Percentiles rank a stretch among this genome's conserved stretches.
Evolutionary conservation across 2,113 vertebrate species (phyloP).

Genomic region (Neoarius graeffei): DNA sequence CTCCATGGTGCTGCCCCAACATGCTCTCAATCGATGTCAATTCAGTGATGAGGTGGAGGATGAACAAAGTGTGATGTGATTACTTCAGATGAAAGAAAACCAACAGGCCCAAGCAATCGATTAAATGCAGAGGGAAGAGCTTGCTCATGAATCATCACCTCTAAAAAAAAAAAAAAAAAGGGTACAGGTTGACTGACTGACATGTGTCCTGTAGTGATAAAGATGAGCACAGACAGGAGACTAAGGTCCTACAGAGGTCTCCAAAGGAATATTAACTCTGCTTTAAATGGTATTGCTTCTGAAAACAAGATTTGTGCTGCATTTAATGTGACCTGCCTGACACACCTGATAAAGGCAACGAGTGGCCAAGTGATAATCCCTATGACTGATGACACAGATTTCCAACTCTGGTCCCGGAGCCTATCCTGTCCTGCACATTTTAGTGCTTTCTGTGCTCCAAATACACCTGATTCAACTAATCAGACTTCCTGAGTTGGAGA

Average conservation of each 20-base stretch:
- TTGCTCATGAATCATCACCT: constrained; percentile 36
- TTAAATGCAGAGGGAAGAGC: constrained; percentile 36
- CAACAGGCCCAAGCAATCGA: constrained; percentile 40
- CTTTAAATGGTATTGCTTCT: neutral
- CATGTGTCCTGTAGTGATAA: constrained; percentile 1
- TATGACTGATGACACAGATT: neutral
- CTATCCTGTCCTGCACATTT: neutral
- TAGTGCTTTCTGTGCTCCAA: neutral
- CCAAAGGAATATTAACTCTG: neutral
- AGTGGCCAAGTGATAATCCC: neutral
- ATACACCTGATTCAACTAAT: too few relatives aligned
- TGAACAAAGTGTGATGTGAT: constrained; percentile 44
- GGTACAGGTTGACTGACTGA: neutral
- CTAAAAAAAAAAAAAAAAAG: constrained; percentile 1
- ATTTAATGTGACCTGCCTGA: neutral
- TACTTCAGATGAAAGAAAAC: constrained; percentile 34
- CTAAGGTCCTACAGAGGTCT: neutral
- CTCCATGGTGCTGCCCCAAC: neutral
- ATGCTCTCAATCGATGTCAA: constrained; percentile 31
- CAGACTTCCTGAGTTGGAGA: neutral
- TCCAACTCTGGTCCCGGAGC: neutral
- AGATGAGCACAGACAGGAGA: neutral
- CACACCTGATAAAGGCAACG: neutral
- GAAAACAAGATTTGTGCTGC: neutral
- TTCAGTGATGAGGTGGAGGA: constrained; percentile 42